A percentile compares a stretch with the other conserved stretches of the same genome.
These are phyloP conservation scores for Ectemnius lituratus DNA, from an alignment of 2,888 invertebrate species.

Conservation along the genomic window DNA sequence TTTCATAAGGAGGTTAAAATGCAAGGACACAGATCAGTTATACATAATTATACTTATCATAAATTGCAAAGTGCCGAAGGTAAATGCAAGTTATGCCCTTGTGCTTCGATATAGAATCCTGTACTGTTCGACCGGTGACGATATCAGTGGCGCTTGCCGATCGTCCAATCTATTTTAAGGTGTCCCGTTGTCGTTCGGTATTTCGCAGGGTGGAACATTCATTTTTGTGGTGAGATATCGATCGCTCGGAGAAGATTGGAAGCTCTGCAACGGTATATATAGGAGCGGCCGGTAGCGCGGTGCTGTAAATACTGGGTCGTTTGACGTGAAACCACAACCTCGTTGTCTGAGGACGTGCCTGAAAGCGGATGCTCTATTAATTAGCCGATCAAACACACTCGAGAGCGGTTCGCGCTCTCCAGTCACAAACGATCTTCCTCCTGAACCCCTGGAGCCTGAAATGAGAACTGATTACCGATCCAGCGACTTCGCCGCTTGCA, in stretches of 20 bases:
- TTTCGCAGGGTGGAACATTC: not conserved
- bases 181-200: too few relatives aligned
- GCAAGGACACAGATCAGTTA: too few relatives aligned
- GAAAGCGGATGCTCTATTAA: constrained; percentile 51
- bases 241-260: not conserved
- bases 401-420: constrained; percentile 32
- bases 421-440: not conserved
- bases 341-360: constrained; percentile 8
- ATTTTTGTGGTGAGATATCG: constrained; percentile 3
- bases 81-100: too few relatives aligned
- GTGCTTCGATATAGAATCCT: too few relatives aligned
- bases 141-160: not conserved
- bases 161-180: too few relatives aligned
- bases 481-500: too few relatives aligned
- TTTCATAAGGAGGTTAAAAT: too few relatives aligned
- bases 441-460: not conserved
- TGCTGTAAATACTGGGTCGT: not conserved
- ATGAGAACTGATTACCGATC: too few relatives aligned
- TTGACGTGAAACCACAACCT: constrained; percentile 24
- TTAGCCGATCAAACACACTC: constrained; percentile 59
- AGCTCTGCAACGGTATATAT: not conserved
- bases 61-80: too few relatives aligned
- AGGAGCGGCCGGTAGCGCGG: constrained; percentile 7
- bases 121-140: not conserved
- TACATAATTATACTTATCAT: too few relatives aligned